Evolutionary conservation across 2,797 vertebrate genomes (phyloP), one percentile per base, ranked within the genome.

Genomic region (Acanthurus lineatus): DNA sequence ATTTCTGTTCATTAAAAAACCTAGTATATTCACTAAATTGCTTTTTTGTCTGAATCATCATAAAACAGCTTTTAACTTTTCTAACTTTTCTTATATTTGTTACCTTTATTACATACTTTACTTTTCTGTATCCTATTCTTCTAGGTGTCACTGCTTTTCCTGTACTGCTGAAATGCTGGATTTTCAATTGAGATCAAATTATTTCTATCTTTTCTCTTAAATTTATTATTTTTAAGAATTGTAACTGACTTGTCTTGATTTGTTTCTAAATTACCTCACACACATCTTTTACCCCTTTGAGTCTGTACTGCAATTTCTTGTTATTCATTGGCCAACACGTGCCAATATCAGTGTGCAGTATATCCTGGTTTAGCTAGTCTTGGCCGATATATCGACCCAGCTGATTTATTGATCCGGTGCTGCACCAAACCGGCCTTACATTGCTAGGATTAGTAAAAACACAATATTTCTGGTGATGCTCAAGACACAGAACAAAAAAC

Each of bases 401-500:
- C 20, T 19, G 6, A 7, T 22, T 38, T 40, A 79, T 32, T 53
- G 11, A 40, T 61, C 14, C 6, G 25, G n/a, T 4, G 52, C 25
- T 15, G 14, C 28, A 72, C 17, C 22, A 59, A 67, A 77, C 66
- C 66, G 22, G 9, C 59, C 12, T 62, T 22, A 52, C 4, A 17
- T 47, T 53, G 44, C 10, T 59, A 22, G 1, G 1, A 9, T 35
- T 15, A 62, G 58, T 19, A 65, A 54, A 15, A 58, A 53, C 19
- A 0, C 0, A 0, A 32, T 65, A 38, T 40, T 20, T 61, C 4
- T 0, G 6, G 35, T 40, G 5, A 35, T 35, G 32, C 32, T 35
- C 5, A 35, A 35, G 32, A 35, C 3, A 35, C 32, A 35, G 32
- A 35, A 35, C 32, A 35, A 35, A 35, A 35, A 6, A 35, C 6